Base-by-base conservation (phyloP, 35 echinoderm and acorn worm genomes). In the Stichopus chloronotus region DNA sequence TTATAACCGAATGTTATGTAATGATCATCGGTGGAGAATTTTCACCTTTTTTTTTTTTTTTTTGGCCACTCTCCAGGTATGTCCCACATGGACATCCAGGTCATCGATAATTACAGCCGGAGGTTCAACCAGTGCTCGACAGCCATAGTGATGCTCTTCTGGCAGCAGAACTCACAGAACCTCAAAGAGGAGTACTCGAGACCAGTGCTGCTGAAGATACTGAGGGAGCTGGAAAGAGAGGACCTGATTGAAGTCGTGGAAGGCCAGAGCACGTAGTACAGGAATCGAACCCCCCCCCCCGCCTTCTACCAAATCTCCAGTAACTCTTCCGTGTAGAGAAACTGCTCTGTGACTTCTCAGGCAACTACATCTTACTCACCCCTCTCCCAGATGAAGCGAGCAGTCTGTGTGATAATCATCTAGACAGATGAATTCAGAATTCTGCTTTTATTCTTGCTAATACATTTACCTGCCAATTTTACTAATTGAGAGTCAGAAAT, bases 121-220 rank as follows among this genome's bases (percentile, higher is more conserved):
- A 53, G 80, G 24, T 83, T 55, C 80, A 83, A 83, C 80, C 23
- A 83, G 80, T 83, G 80, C 19, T 21, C 80, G 25, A 55, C 80
- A 0, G 80, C 80, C 52, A 83, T 88, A 20, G 86, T 88, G 57
- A 88, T 87, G 84, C 53, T 87, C 53, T 87, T 87, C 11, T 87
- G 57, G 84, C 84, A 87, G 52, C 20, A 58, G 57, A 87, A 63
- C 19, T 23, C 80, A 12, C 80, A 57, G 9, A 83, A 57, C 22
- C 58, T 88, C 25, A 61, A 71, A 9, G 86, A 88, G 59, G 58
- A 88, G n/a, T 88, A 88, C 58, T 59, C 86, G 5, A 88, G 86
- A 71, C 58, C 19, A 8, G 86, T 88, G 7, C 86, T 88, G 20
- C n/a, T 88, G 4, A 71, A 88, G 5, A 88, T 88, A 56, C 65